Base-by-base conservation (phyloP, 2,888 invertebrate genomes). In the Parnassius smintheus region DNA sequence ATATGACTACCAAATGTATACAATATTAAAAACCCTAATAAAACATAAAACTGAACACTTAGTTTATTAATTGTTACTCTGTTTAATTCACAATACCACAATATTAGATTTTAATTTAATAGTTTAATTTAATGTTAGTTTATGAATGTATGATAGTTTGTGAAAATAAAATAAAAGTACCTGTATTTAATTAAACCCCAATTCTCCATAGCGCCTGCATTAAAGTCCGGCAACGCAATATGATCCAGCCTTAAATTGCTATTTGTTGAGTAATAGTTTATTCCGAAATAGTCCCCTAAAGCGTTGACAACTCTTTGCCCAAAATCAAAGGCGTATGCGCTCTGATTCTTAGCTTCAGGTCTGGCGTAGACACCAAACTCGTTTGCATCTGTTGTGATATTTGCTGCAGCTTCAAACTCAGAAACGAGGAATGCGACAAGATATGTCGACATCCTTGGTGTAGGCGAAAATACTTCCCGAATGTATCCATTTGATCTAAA, bases 151-250 rank as follows among this genome's bases (percentile, higher is more conserved):
- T 35, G 35, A 35, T 35, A 35, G 35, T 35, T 35, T 35, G 7
- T 35, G 35, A 7, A 35, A 35, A 35, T 7, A 7, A 35, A 35
- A 35, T 2, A 1, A 7, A 35, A 35, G 68, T 80, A 95, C 95
- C 94, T 94, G 85, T 96, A 98, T 2, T 96, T 97, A 9, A 97
- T 93, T 35, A 98, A 88, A 9, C 97, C 98, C 97, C 97, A 98
- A 80, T 98, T 98, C 79, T 97, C 97, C 97, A 98, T 97, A 59
- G 97, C 97, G 52, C 96, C 96, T 67, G 96, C 95, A 55, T 93
- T 93, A 80, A 97, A 97, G 78, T 97, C 96, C 0, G 96, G 95
- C 65, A 98, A 93, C 1, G 96, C 97, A n/a, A 97, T 94, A 76
- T 97, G 94, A 76, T 97, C 96, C 82, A 97, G 92, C 79, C 97